A percentile compares a stretch with the other conserved stretches of the same genome.
Evolutionary conservation across 1,140 invertebrate species (phyloP).

Genomic region (Batillaria attramentaria): DNA sequence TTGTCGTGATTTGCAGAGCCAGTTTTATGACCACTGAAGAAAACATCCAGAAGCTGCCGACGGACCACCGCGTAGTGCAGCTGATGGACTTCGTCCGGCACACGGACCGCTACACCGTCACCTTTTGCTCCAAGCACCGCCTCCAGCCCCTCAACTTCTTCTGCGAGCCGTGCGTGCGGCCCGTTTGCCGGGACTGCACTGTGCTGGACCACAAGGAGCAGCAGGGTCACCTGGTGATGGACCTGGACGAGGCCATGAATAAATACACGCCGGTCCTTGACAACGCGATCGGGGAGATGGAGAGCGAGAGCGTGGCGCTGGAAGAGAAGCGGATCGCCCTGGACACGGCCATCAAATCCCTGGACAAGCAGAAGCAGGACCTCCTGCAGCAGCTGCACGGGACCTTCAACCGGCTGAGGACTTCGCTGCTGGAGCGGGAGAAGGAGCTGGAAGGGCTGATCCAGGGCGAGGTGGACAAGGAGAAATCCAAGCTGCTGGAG

Average conservation of each 20-base stretch:
- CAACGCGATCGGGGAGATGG: slow-evolving; percentile 50
- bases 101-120: slow-evolving; percentile 54
- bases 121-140: slow-evolving; percentile 56
- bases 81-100: slow-evolving; percentile 58
- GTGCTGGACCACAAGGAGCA: slow-evolving; percentile 61
- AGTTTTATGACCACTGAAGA: slow-evolving; percentile 56
- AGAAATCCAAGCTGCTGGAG: slow-evolving; percentile 49
- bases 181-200: slow-evolving; percentile 63
- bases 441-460: slow-evolving; percentile 50
- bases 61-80: slow-evolving; percentile 60
- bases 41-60: slow-evolving; percentile 50
- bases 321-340: slow-evolving; percentile 46
- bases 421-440: slow-evolving; percentile 50
- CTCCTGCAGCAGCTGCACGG: slow-evolving; percentile 47
- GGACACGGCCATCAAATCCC: slow-evolving; percentile 41
- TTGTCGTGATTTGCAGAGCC: slow-evolving; percentile 45
- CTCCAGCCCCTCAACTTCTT: slow-evolving; percentile 63
- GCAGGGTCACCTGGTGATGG: slow-evolving; percentile 56
- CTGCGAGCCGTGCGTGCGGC: slow-evolving; percentile 56
- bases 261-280: slow-evolving; percentile 57
- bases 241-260: slow-evolving; percentile 52
- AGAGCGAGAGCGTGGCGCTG: slow-evolving; percentile 43
- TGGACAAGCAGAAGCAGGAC: slow-evolving; percentile 41
- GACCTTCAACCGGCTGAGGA: slow-evolving; percentile 47
- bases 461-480: slow-evolving; percentile 47